Base-by-base conservation (phyloP, 2,113 vertebrate genomes). In the Alexandromys fortis region DNA sequence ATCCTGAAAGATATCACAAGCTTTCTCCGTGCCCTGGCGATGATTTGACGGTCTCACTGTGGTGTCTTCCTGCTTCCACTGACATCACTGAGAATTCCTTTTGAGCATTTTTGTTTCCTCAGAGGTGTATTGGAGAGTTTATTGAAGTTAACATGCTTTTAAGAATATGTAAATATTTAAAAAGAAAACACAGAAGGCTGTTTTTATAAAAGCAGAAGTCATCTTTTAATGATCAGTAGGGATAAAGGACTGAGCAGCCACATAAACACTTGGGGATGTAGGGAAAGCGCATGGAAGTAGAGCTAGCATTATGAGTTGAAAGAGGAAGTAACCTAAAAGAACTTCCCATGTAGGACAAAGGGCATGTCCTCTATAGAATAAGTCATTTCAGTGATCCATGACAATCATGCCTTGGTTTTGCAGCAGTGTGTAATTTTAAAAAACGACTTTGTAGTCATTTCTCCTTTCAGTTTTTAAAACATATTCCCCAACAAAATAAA, bases 401-500 rank as follows among this genome's bases (percentile, higher is more conserved):
- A 93, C 76, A 5, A 90, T 97, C 92, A 91, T 58, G 94, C 33
- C 87, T 97, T 90, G 89, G 47, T 88, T 95, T 97, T 96, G 63
- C 89, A 94, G n/a, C 61, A 92, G 79, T 94, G 7, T 92, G 92
- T 98, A 73, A 88, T 97, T 98, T 98, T 96, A 97, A 89, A 90
- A 82, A 92, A 93, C 81, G 77, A 93, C 91, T 97, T 97, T 75
- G 75, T 78, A 94, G 26, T 96, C 97, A 96, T 77, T 93, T 96
- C 95, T 96, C 73, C 97, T 97, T 94, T 92, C 86, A 30, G 89
- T 88, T 95, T 98, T 97, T 95, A 97, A 87, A 98, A 98, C 47
- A 89, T 96, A 96, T 96, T 98, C 96, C 96, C 98, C 72, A 28
- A 97, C 94, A 98, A 98, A 98, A 98, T 98, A 98, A 98, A 98